Conservation (phyloP, 2,113 vertebrate species). For the Steatornis caripensis region DNA sequence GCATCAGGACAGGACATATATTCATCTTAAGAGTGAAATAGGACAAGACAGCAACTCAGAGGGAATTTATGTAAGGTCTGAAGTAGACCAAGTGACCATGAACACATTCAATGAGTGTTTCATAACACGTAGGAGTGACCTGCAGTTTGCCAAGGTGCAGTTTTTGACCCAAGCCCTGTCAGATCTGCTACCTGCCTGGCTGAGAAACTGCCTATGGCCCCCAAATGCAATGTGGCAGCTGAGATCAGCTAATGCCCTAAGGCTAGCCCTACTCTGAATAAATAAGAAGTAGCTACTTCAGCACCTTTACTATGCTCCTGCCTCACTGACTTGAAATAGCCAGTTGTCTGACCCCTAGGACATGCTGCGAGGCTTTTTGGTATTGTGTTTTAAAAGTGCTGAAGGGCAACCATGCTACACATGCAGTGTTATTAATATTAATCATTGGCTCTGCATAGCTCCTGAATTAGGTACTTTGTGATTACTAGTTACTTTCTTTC, state of each 20-base stretch:
- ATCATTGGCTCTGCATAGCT: not conserved
- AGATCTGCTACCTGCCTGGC: not conserved
- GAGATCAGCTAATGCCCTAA: not conserved
- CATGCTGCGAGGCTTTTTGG: not conserved
- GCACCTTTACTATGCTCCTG: not conserved
- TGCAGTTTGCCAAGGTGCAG: not conserved
- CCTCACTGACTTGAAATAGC: not conserved
- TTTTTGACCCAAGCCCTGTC: not conserved
- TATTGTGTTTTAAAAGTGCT: not conserved
- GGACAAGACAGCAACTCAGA: not conserved
- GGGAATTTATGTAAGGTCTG: not conserved
- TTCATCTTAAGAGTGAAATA: not conserved
- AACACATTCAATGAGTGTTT: not conserved
- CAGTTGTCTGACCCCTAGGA: not conserved
- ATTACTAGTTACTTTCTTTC: not conserved
- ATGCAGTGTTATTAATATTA: not conserved
- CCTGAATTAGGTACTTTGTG: not conserved
- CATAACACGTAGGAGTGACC: not conserved
- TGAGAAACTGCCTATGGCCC: not conserved
- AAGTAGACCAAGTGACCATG: not conserved
- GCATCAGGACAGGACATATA: not conserved
- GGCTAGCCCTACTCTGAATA: not conserved
- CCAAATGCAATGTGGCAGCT: not conserved
- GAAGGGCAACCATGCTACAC: not conserved
- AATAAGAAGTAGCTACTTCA: not conserved